Conservation (phyloP, 2,797 vertebrate species). For the Otolemur crassicaudatus region DNA sequence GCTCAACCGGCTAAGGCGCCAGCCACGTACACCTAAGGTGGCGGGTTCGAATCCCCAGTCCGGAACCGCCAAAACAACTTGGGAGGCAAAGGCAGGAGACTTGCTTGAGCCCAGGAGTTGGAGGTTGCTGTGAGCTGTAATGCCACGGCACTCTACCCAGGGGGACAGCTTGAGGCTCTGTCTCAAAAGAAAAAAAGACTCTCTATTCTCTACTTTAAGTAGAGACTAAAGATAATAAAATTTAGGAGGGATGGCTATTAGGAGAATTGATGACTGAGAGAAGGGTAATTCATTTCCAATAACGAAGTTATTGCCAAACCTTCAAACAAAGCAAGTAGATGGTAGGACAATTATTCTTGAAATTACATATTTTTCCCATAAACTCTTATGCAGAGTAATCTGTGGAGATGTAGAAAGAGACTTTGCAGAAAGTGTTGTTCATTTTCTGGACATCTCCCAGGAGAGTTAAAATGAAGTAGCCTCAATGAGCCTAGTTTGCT, state of each 20-base stretch:
- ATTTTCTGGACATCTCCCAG: not conserved
- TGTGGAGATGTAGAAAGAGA: not conserved
- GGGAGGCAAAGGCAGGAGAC: no score
- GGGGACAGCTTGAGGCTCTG: no score
- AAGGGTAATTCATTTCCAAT: not conserved
- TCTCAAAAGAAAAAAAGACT: no score
- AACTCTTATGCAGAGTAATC: not conserved
- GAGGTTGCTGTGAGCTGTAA: no score
- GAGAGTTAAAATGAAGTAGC: not conserved
- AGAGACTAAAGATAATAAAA: not conserved
- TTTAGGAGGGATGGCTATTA: not conserved
- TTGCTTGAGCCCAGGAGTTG: no score
- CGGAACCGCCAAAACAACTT: no score
- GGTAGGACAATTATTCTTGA: not conserved
- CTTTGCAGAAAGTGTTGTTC: not conserved
- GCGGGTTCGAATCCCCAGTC: no score
- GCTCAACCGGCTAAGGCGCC: no score
- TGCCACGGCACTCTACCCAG: no score
- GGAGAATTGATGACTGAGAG: not conserved
- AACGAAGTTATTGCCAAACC: not conserved
- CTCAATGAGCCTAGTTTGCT: not conserved
- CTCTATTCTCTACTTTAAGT: fast-evolving
- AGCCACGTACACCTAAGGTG: no score
- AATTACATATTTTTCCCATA: not conserved
- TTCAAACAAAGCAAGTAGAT: not conserved